Percentiles rank a stretch among this genome's conserved stretches.
These are phyloP conservation scores for Drosophila imparisetae DNA, from an alignment of 2,888 invertebrate species.

Conservation along the genomic window DNA sequence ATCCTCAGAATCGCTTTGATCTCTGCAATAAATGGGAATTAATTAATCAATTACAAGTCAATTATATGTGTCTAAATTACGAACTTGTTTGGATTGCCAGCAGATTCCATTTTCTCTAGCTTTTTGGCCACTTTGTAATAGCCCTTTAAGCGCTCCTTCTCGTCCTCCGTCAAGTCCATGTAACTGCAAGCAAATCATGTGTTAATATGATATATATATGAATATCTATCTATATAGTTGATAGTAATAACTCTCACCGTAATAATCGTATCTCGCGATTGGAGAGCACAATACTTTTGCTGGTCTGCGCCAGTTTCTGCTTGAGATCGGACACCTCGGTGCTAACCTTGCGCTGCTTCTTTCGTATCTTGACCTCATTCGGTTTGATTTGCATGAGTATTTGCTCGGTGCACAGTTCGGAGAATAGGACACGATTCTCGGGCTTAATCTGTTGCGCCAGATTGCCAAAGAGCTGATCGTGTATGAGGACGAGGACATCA, in stretches of 20 bases:
- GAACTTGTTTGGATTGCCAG: slow-evolving; percentile 88
- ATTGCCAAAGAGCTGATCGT: slow-evolving; percentile 92
- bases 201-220: background rate
- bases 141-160: slow-evolving; percentile 95
- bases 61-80: slow-evolving; percentile 2
- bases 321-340: slow-evolving; percentile 95
- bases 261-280: slow-evolving; percentile 95
- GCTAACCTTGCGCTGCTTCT: slow-evolving; percentile 95
- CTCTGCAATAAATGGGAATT: slow-evolving; percentile 83
- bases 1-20: slow-evolving; percentile 90
- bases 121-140: slow-evolving; percentile 97
- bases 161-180: slow-evolving; percentile 95
- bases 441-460: slow-evolving; percentile 89
- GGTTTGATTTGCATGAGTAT: slow-evolving; percentile 93
- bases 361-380: slow-evolving; percentile 93
- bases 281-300: slow-evolving; percentile 94
- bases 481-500: slow-evolving; percentile 94
- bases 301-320: slow-evolving; percentile 91
- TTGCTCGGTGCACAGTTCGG: slow-evolving; percentile 95
- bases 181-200: slow-evolving; percentile 86
- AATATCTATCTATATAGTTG: background rate
- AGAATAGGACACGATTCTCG: slow-evolving; percentile 90
- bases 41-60: too few relatives aligned
- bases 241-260: slow-evolving; percentile 84
- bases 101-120: slow-evolving; percentile 94